Percentiles rank a stretch among this genome's conserved stretches.
Conservation (phyloP, 2,113 vertebrate genomes). For the Carlito syrichta region DNA sequence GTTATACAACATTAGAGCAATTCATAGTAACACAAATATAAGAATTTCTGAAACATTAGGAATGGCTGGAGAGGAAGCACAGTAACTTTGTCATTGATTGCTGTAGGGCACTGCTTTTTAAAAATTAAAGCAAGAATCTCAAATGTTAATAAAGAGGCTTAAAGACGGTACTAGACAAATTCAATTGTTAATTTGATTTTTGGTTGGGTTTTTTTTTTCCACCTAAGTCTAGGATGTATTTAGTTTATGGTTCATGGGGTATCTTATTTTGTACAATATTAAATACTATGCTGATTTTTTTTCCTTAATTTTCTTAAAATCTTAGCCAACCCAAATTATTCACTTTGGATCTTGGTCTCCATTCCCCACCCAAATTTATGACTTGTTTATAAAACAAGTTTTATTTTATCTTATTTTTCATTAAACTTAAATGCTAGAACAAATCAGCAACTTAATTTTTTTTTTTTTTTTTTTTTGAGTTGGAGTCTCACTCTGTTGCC, state of each 20-base stretch:
- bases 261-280: neutral
- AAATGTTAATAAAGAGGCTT: neutral
- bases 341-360: neutral
- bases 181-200: neutral
- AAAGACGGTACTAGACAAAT: neutral
- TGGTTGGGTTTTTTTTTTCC: no score
- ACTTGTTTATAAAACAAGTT: neutral
- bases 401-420: no score
- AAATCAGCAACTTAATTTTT: neutral
- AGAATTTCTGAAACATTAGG: neutral
- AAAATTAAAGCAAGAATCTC: neutral
- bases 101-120: neutral
- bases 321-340: neutral
- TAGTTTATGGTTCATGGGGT: conserved; percentile 18
- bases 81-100: neutral
- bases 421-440: neutral
- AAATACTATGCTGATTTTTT: neutral
- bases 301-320: neutral
- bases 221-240: neutral
- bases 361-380: neutral
- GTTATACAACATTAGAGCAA: neutral
- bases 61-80: neutral
- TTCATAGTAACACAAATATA: neutral
- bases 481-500: no score
- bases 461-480: no score